Evolutionary conservation across 2,113 vertebrate genomes (phyloP).

Genomic region (Neofelis nebulosa): DNA sequence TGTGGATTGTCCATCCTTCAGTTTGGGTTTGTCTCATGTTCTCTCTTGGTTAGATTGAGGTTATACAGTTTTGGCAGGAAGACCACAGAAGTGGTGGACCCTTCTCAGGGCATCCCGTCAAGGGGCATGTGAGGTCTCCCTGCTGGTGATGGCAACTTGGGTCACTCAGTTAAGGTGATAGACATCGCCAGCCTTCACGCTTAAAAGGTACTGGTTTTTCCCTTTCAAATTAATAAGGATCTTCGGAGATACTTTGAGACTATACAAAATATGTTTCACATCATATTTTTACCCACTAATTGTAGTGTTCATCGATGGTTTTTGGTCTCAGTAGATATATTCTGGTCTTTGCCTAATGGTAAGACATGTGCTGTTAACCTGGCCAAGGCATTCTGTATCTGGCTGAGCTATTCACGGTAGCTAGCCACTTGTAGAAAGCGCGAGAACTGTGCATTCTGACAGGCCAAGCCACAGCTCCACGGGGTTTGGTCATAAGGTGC

Average conservation of each 20-base stretch:
- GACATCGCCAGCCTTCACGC: not conserved
- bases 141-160: too few relatives aligned
- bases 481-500: not conserved
- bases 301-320: not conserved
- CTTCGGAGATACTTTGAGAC: not conserved
- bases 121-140: not conserved
- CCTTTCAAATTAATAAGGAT: not conserved
- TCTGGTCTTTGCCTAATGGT: not conserved
- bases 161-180: not conserved
- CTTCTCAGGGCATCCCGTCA: not conserved
- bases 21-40: not conserved
- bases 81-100: not conserved
- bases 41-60: not conserved
- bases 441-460: not conserved
- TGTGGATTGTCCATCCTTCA: not conserved
- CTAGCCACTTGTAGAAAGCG: not conserved
- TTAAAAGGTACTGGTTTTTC: not conserved
- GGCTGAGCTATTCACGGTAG: not conserved
- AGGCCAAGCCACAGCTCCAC: not conserved
- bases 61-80: not conserved
- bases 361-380: not conserved
- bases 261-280: not conserved
- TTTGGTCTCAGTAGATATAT: not conserved
- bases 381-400: not conserved
- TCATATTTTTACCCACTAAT: not conserved